Base-by-base conservation (phyloP, 1,140 invertebrate genomes). In the Cydia fagiglandana region DNA sequence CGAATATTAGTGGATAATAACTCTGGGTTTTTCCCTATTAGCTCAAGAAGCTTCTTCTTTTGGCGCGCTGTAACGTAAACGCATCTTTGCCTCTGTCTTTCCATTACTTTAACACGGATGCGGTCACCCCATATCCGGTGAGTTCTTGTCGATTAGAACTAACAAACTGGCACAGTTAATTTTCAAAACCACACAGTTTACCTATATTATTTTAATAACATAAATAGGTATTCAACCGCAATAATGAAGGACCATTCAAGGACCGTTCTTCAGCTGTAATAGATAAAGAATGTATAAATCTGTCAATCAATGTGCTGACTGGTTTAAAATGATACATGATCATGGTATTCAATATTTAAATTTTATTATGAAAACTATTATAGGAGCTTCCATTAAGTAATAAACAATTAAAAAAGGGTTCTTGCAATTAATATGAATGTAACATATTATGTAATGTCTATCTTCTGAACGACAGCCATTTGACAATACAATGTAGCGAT, bases 21-120 rank as follows among this genome's bases (percentile, higher is more conserved):
- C 68, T 90, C 81, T 17, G 90, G 90, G 75, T 91, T 83, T 78
- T 89, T 86, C 15, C 85, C 76, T 75, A 91, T 85, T 73, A 90
- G 81, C 80, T 91, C 88, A 64, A 89, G 80, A 2, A 92, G 81
- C 80, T 91, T 91, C 77, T 88, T 89, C 77, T 92, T 92, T 76
- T 92, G 91, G 20, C 76, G 82, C 68, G 83, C 83, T 41, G 88
- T 86, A 45, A 89, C 85, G 83, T 90, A 91, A 28, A 85, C 78
- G 68, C 86, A 82, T 76, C 87, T 86, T 79, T 84, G 81, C 64
- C 86, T 83, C 15, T 47, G 7, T 45, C 61, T 45, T 66, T 77
- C 73, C 30, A 74, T 73, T 74, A 74, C 24, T 84, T 82, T 86
- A 73, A 79, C 4, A 61, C 20, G 30, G 47, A 53, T 17, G 50